Conservation (phyloP, 23 tunicate genomes). For the Halocynthia aurantium region DNA sequence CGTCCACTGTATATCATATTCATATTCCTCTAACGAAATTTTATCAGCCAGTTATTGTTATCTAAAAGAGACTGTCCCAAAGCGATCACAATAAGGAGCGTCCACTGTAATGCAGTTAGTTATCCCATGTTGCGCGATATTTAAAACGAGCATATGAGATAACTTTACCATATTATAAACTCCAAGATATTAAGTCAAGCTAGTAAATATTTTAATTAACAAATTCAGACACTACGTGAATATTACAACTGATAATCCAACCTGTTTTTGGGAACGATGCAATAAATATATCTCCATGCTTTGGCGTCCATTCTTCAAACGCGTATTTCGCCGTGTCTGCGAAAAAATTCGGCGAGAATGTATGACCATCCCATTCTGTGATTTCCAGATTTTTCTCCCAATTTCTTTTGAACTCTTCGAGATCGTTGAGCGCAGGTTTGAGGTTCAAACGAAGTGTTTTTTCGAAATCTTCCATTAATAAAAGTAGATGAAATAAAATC, state of each 20-base stretch:
- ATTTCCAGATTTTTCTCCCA: constrained; percentile 20
- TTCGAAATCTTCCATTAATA: constrained; percentile 11
- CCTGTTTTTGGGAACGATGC: constrained; percentile 29
- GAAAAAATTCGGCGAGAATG: constrained; percentile 22
- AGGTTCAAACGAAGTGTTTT: constrained; percentile 12
- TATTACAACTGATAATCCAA: neutral
- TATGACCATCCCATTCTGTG: constrained; percentile 26
- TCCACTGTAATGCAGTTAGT: too few relatives aligned
- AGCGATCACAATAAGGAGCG: too few relatives aligned
- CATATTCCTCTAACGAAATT: too few relatives aligned
- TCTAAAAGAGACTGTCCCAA: too few relatives aligned
- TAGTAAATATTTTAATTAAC: too few relatives aligned
- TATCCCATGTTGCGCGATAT: too few relatives aligned
- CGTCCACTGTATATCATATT: too few relatives aligned
- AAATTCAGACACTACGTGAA: neutral
- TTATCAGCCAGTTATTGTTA: too few relatives aligned
- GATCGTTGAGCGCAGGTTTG: constrained; percentile 15
- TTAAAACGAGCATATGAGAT: too few relatives aligned
- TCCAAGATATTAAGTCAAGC: too few relatives aligned
- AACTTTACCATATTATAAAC: too few relatives aligned
- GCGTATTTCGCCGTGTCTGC: constrained; percentile 28
- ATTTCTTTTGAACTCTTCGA: constrained; percentile 16
- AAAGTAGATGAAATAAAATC: too few relatives aligned
- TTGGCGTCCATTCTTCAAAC: constrained; percentile 21
- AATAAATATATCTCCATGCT: constrained; percentile 17